Evolutionary conservation across 2,888 invertebrate species (phyloP).

Genomic region (Campaea margaritaria): DNA sequence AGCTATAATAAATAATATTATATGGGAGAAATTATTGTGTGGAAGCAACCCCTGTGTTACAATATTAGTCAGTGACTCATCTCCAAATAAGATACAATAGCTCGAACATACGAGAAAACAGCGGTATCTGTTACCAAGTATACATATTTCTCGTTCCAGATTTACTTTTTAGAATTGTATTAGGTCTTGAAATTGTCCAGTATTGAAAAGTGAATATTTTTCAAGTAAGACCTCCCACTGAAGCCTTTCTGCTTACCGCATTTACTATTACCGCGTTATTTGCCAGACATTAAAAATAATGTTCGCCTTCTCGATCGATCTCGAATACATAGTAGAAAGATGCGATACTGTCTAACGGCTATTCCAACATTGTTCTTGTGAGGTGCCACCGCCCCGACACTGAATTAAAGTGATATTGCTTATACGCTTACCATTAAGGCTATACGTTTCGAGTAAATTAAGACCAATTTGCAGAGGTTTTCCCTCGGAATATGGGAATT

Average conservation of each 20-base stretch:
- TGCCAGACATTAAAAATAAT: too few species aligned
- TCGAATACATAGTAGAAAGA: conserved; percentile 3
- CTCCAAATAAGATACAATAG: neutral
- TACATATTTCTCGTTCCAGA: too few species aligned
- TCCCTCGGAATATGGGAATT: conserved; percentile 75
- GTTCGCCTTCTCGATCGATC: too few species aligned
- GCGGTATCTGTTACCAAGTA: too few species aligned
- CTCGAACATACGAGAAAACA: too few species aligned
- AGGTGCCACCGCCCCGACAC: conserved; percentile 46
- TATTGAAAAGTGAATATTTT: too few species aligned
- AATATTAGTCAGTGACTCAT: conserved; percentile 25
- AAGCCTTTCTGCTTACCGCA: too few species aligned
- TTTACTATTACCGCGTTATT: too few species aligned
- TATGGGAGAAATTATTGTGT: conserved; percentile 63
- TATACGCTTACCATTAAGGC: conserved; percentile 76
- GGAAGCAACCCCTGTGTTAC: conserved; percentile 56
- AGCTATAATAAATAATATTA: conserved; percentile 70
- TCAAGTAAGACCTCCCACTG: too few species aligned
- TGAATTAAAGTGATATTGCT: conserved; percentile 76
- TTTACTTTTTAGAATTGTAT: too few species aligned
- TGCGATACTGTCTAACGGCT: conserved; percentile 22
- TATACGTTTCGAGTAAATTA: conserved; percentile 80
- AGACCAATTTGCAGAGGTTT: conserved; percentile 81
- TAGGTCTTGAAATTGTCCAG: too few species aligned
- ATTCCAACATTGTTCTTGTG: conserved; percentile 20